These are phyloP conservation scores for Gavialis gangeticus DNA, from an alignment of 2,113 vertebrate genomes.

Conservation along the genomic window DNA sequence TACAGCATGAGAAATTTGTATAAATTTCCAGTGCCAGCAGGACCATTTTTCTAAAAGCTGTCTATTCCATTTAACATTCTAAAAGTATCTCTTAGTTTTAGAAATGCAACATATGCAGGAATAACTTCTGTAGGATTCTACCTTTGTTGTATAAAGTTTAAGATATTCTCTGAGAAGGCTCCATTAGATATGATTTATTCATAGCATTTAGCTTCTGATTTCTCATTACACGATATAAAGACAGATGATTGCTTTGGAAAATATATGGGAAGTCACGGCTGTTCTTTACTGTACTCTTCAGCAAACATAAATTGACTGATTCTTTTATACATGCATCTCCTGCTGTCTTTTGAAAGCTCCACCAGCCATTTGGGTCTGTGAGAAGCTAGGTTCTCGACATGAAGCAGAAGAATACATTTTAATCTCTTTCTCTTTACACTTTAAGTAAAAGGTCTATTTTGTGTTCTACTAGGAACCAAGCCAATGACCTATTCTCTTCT, in stretches of 20 bases:
- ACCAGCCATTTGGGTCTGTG: neutral
- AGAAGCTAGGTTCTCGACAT: constrained; percentile 61
- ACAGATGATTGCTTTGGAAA: constrained; percentile 2
- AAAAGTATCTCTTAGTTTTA: neutral
- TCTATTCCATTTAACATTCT: neutral
- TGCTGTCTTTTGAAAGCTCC: constrained; percentile 52
- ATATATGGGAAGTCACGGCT: constrained; percentile 27
- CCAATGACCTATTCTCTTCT: constrained; percentile 26
- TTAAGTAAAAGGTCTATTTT: constrained; percentile 50
- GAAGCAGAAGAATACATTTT: constrained; percentile 65
- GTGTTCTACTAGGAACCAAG: neutral
- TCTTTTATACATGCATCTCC: constrained; percentile 54
- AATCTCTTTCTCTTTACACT: constrained; percentile 37
- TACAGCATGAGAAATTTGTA: neutral
- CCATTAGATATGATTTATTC: neutral
- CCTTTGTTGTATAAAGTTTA: neutral
- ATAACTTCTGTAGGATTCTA: neutral
- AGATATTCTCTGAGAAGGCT: neutral
- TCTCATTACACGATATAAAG: neutral
- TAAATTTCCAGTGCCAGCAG: neutral
- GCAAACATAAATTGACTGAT: constrained; percentile 30
- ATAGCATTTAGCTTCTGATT: neutral
- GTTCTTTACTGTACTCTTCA: constrained; percentile 50
- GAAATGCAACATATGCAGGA: neutral
- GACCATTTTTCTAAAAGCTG: neutral